A percentile compares a stretch with the other conserved stretches of the same genome.
Conservation (phyloP, 2,888 invertebrate genomes). For the Serrognathus titanus region DNA sequence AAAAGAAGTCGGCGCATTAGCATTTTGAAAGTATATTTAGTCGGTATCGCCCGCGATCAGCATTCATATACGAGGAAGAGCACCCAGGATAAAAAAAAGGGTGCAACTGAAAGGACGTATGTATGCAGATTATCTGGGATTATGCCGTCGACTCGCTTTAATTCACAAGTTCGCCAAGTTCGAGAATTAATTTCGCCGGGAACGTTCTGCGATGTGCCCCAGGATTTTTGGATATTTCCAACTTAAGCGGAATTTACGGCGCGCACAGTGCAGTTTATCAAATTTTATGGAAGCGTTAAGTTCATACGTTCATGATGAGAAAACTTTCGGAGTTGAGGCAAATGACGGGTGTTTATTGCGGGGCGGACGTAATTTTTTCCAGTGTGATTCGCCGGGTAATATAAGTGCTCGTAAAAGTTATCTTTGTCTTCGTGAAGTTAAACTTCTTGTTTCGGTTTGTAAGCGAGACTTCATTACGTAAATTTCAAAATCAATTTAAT, state of each 20-base stretch:
- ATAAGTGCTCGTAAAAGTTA: too few relatives aligned
- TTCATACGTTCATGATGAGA: too few relatives aligned
- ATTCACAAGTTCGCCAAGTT: slow-evolving; percentile 1
- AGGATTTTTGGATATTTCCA: not conserved
- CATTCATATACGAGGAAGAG: not conserved
- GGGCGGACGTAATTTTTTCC: too few relatives aligned
- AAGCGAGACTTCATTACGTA: too few relatives aligned
- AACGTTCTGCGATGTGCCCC: not conserved
- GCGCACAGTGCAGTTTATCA: not conserved
- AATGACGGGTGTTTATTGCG: too few relatives aligned
- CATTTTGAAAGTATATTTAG: too few relatives aligned
- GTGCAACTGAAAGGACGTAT: not conserved
- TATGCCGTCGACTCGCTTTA: slow-evolving; percentile 1
- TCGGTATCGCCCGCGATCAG: not conserved
- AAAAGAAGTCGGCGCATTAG: too few relatives aligned
- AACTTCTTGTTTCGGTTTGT: too few relatives aligned
- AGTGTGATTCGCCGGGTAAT: too few relatives aligned
- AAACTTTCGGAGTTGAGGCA: too few relatives aligned
- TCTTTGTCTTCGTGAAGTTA: too few relatives aligned
- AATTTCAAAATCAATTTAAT: too few relatives aligned
- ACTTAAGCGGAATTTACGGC: not conserved
- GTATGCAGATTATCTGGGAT: slow-evolving; percentile 2
- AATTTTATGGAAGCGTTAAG: not conserved
- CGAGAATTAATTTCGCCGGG: not conserved
- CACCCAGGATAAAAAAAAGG: not conserved